Conservation (phyloP, 2,888 invertebrate genomes). For the Meghimatium bilineatum region DNA sequence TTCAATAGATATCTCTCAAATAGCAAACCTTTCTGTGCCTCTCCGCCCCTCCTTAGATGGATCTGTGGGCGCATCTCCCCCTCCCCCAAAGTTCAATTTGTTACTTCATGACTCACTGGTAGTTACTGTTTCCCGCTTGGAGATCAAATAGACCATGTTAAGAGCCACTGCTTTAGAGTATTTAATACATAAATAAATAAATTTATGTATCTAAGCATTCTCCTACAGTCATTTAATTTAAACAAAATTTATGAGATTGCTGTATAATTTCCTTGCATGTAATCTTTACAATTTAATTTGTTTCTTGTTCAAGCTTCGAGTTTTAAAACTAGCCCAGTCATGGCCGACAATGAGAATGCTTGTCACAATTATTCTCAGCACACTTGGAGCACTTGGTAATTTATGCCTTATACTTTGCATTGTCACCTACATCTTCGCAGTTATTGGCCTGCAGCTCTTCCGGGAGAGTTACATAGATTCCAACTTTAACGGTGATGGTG, state of each 20-base stretch:
- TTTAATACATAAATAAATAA: too few relatives aligned
- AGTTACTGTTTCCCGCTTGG: too few relatives aligned
- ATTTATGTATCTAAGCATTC: too few relatives aligned
- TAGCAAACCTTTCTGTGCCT: too few relatives aligned
- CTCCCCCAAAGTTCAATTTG: too few relatives aligned
- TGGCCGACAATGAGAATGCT: constrained; percentile 99
- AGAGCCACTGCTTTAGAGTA: too few relatives aligned
- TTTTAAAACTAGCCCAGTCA: constrained; percentile 95
- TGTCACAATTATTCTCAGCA: constrained; percentile 96
- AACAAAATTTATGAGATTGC: background rate
- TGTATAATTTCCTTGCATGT: background rate
- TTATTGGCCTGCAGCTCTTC: constrained; percentile 97
- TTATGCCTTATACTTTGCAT: constrained; percentile 95
- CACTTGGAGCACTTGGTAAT: constrained; percentile 96
- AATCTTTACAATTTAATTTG: background rate
- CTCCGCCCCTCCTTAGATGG: too few relatives aligned
- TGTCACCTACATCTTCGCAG: constrained; percentile 98
- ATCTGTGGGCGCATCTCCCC: too few relatives aligned
- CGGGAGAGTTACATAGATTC: constrained; percentile 88
- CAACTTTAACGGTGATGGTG: constrained; percentile 16
- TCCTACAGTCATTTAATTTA: background rate
- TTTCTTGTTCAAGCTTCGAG: constrained; percentile 85
- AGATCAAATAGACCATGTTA: too few relatives aligned
- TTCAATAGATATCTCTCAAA: too few relatives aligned
- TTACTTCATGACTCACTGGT: too few relatives aligned